A percentile compares a stretch with the other conserved stretches of the same genome.
phyloP scores from a whole-genome alignment of 1,140 invertebrate genomes.

The Andrena cerasifolii region DNA sequence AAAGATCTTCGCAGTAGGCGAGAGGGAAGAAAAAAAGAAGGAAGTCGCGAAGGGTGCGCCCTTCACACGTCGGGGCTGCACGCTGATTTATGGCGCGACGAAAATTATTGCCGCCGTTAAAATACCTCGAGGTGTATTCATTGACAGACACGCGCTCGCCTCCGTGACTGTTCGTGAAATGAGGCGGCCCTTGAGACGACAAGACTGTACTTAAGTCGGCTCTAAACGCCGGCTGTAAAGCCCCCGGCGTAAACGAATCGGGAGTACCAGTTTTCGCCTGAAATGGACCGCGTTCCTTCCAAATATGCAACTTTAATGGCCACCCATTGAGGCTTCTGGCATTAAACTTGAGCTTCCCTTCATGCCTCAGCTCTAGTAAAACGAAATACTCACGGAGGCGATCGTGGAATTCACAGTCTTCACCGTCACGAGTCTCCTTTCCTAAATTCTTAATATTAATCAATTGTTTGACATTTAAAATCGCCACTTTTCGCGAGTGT shows the following conservation, averaged over 20 bases:
- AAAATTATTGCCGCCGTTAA: constrained; percentile 76
- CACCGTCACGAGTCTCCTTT: too few species aligned
- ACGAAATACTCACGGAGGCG: too few species aligned
- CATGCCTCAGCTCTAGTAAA: too few species aligned
- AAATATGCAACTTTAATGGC: constrained; percentile 41
- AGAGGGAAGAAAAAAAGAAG: neutral
- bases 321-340: constrained; percentile 10
- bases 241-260: constrained; percentile 30
- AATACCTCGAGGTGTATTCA: constrained; percentile 65
- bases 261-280: constrained; percentile 1
- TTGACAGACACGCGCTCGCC: constrained; percentile 52
- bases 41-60: constrained; percentile 34
- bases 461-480: too few species aligned
- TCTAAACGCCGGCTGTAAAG: constrained; percentile 63
- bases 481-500: too few species aligned
- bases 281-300: constrained; percentile 20
- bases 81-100: constrained; percentile 73
- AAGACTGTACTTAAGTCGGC: constrained; percentile 47
- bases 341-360: neutral
- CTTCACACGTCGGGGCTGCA: constrained; percentile 48
- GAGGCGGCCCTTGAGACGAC: constrained; percentile 33
- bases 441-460: too few species aligned
- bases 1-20: constrained; percentile 2
- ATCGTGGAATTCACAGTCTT: too few species aligned
- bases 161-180: constrained; percentile 54